Base-by-base conservation (phyloP, 2,797 vertebrate genomes). In the Sternarchorhynchus goeldii region DNA sequence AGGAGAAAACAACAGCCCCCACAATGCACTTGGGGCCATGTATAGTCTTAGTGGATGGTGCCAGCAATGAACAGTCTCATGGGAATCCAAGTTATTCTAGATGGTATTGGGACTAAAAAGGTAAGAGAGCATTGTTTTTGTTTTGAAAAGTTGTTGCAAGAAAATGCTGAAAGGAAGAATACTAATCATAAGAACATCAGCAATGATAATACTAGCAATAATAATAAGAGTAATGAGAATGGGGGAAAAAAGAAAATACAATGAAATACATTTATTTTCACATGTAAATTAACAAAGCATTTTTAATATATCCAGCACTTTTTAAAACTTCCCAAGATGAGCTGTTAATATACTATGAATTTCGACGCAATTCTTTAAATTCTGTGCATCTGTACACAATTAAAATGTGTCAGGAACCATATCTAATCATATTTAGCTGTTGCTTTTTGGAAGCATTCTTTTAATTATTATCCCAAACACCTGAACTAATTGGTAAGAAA, bases 1-100 rank as follows among this genome's bases (percentile, higher is more conserved):
- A 83, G 79, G 81, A 81, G 59, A 78, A 84, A 82, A 87, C 86
- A 81, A 86, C 77, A 84, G 81, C 82, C 88, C 88, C 87, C 87
- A 87, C 71, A 81, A 84, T 85, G 72, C 87, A 89, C 83, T 86
- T 82, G 82, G 86, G 84, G 77, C 82, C 81, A 56, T 45, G 77
- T 76, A 75, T 60, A 87, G 89, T 90, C 75, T 87, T 71, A 79
- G 81, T 79, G 73, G 84, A 83, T 65, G 85, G 77, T 81, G 79
- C 81, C 41, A 63, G 83, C 80, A 77, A 73, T 81, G 74, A 86
- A 89, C 81, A 77, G 83, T 87, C 83, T 90, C 65, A 31, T 72
- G 72, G 82, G 77, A 84, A 87, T 64, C 60, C 57, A 57, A 88
- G 82, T 69, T 63, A 80, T 79, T 82, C 68, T 85, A 86, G 80